These are phyloP conservation scores for Drosophila mayaguana DNA, from an alignment of 2,888 invertebrate species.

Conservation along the genomic window DNA sequence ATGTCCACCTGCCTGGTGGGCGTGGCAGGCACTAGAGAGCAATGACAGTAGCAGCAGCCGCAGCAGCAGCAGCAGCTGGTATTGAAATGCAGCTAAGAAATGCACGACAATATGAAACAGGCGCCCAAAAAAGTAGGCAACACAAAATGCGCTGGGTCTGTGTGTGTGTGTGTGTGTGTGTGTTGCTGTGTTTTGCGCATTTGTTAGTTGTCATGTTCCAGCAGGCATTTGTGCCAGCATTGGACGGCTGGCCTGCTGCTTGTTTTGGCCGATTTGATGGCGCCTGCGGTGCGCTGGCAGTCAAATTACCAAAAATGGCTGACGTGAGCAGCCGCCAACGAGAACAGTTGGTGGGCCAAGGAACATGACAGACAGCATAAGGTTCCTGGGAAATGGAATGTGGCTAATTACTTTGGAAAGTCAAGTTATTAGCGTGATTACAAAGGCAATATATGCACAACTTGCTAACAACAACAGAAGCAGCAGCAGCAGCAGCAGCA, in stretches of 20 bases:
- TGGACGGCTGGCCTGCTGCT: constrained; percentile 27
- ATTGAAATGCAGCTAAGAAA: constrained; percentile 31
- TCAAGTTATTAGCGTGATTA: constrained; percentile 82
- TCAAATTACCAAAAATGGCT: constrained; percentile 72
- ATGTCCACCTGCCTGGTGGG: constrained; percentile 23
- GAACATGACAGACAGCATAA: constrained; percentile 43
- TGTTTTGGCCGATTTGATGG: constrained; percentile 55
- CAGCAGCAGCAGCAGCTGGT: background rate
- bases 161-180: background rate
- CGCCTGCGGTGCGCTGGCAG: constrained; percentile 41
- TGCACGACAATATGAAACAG: constrained; percentile 21
- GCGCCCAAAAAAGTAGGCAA: constrained; percentile 43
- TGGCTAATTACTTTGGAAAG: constrained; percentile 80
- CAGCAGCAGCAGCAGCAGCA: constrained; percentile 5
- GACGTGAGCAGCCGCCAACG: constrained; percentile 30
- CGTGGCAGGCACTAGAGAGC: constrained; percentile 10
- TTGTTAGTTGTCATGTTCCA: constrained; percentile 71
- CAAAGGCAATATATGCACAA: constrained; percentile 63
- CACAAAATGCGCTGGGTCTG: constrained; percentile 22
- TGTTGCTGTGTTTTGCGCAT: constrained; percentile 53
- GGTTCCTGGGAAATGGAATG: constrained; percentile 44
- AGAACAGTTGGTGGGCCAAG: background rate
- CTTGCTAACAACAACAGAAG: constrained; percentile 5
- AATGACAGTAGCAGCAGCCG: background rate
- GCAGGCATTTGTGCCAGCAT: constrained; percentile 49